Evolutionary conservation across 2,113 vertebrate species (phyloP).

Genomic region (Patagioenas fasciata): DNA sequence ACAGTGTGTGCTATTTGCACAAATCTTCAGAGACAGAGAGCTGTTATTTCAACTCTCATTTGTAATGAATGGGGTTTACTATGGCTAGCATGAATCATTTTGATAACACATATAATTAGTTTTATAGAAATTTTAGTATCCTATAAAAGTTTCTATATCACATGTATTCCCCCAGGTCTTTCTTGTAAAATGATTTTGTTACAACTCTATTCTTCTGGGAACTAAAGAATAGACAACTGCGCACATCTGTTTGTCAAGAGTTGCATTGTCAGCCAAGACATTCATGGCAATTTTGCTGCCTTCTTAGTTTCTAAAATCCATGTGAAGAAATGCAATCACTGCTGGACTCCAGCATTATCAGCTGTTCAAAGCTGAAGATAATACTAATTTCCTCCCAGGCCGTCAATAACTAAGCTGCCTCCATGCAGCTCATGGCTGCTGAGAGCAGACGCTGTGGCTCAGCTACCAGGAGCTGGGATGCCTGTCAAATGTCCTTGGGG

Average conservation of each 20-base stretch:
- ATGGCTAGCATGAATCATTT: conserved; percentile 32
- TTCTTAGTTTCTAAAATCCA: not conserved
- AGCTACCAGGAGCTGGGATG: not conserved
- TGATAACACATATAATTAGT: conserved; percentile 42
- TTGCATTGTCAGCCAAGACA: not conserved
- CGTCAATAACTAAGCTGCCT: fast-evolving
- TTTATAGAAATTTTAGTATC: conserved; percentile 38
- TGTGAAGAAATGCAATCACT: not conserved
- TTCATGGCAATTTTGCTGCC: not conserved
- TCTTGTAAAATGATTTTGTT: not conserved
- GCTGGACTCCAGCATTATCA: not conserved
- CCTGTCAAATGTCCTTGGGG: not conserved
- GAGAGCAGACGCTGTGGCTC: not conserved
- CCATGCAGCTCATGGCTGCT: not conserved
- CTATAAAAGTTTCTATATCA: conserved; percentile 18
- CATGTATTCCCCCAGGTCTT: not conserved
- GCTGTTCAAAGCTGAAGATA: not conserved
- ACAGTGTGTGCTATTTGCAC: not conserved
- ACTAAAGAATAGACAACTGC: not conserved
- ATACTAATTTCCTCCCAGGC: not conserved
- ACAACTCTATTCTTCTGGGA: not conserved
- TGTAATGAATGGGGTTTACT: not conserved
- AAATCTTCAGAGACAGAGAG: not conserved
- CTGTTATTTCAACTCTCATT: not conserved
- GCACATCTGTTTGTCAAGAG: not conserved